Evolutionary conservation across 2,797 vertebrate genomes (phyloP).

Genomic region (Microhierax caerulescens): DNA sequence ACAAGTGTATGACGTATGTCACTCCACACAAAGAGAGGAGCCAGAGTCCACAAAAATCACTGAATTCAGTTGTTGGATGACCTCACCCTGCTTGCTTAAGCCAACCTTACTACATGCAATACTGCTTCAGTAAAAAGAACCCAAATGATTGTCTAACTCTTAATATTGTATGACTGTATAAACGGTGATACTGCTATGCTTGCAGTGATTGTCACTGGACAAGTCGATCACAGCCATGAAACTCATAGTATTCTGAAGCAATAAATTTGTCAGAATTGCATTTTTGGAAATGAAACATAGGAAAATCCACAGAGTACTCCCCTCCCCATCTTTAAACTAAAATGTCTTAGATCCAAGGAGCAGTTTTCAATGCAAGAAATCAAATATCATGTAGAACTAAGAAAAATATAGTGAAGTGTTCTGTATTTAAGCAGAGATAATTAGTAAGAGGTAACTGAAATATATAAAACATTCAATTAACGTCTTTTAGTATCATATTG

Average conservation of each 20-base stretch:
- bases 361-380: not conserved
- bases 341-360: not conserved
- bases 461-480: not conserved
- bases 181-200: not conserved
- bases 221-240: not conserved
- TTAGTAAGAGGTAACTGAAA: not conserved
- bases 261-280: not conserved
- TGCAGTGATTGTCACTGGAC: not conserved
- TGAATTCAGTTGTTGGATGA: not conserved
- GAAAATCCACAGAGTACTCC: not conserved
- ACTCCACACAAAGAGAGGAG: not conserved
- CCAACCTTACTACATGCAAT: not conserved
- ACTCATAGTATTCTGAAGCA: not conserved
- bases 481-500: not conserved
- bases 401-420: not conserved
- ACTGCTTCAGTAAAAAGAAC: not conserved
- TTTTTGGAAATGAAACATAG: not conserved
- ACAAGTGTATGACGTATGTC: not conserved
- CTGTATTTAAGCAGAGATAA: not conserved
- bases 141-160: not conserved
- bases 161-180: not conserved
- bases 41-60: not conserved
- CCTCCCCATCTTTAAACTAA: not conserved
- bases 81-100: not conserved
- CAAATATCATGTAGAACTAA: not conserved